These are phyloP conservation scores for Synanthedon vespiformis DNA, from an alignment of 2,888 invertebrate genomes.

Conservation along the genomic window DNA sequence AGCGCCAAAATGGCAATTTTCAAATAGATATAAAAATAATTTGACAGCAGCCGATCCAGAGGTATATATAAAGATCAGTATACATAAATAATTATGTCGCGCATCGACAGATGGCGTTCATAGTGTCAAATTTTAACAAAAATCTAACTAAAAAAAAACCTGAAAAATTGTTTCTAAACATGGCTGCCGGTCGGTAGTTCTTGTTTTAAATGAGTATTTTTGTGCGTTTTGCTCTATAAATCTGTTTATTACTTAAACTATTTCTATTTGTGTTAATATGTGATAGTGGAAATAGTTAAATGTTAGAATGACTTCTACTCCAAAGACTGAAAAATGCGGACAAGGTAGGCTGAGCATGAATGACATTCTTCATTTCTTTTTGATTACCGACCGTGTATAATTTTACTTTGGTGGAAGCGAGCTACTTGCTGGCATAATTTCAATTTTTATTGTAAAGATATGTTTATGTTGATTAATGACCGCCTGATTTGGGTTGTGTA, in stretches of 20 bases:
- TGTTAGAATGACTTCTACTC: slow-evolving; percentile 61
- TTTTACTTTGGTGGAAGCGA: too few species aligned
- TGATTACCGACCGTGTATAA: not conserved
- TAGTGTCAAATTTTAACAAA: not conserved
- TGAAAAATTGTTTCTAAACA: slow-evolving; percentile 24
- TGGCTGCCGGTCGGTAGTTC: slow-evolving; percentile 60
- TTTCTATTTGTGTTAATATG: slow-evolving; percentile 40
- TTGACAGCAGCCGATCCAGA: too few species aligned
- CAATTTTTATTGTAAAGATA: too few species aligned
- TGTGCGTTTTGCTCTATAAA: slow-evolving; percentile 28
- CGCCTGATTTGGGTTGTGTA: too few species aligned
- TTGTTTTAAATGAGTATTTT: slow-evolving; percentile 39
- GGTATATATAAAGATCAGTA: too few species aligned
- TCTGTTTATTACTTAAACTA: slow-evolving; percentile 17
- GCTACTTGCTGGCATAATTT: too few species aligned
- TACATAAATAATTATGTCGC: not conserved
- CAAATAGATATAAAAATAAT: too few species aligned
- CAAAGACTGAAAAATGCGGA: slow-evolving; percentile 63
- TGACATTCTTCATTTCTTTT: slow-evolving; percentile 4
- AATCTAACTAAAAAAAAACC: not conserved
- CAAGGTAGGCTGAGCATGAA: slow-evolving; percentile 52
- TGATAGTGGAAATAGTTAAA: slow-evolving; percentile 33
- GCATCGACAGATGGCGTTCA: not conserved
- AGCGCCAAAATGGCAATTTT: too few species aligned
- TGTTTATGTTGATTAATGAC: too few species aligned